phyloP scores from a whole-genome alignment of 2,113 vertebrate genomes.

The Neopipo cinnamomea region DNA sequence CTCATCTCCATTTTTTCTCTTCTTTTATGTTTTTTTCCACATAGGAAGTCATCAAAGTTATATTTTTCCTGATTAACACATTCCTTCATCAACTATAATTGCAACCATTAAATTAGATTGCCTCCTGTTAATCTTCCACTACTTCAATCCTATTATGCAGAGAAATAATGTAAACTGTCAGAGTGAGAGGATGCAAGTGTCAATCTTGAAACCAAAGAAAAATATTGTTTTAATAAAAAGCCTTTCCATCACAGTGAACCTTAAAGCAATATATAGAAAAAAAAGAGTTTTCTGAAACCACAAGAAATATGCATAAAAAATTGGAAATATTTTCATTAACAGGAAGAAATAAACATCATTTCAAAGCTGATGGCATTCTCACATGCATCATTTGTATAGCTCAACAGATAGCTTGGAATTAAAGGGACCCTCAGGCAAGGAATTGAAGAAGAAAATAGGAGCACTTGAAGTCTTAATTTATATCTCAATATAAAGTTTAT shows the following conservation, averaged over 20 bases:
- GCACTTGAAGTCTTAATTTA: slow-evolving; percentile 72
- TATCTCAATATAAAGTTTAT: slow-evolving; percentile 66
- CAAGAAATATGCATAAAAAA: slow-evolving; percentile 32
- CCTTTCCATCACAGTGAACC: slow-evolving; percentile 41
- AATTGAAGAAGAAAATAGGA: slow-evolving; percentile 60
- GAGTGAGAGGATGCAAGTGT: slow-evolving; percentile 51
- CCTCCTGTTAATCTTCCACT: slow-evolving; percentile 65
- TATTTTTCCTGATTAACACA: slow-evolving; percentile 66
- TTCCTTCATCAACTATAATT: slow-evolving; percentile 75
- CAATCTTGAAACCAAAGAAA: slow-evolving; percentile 44
- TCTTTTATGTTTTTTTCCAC: not conserved
- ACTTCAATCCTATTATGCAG: slow-evolving; percentile 50
- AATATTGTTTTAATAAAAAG: slow-evolving; percentile 67
- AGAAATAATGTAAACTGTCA: slow-evolving; percentile 65
- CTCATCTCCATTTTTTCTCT: slow-evolving; percentile 6
- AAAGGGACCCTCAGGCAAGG: slow-evolving; percentile 59
- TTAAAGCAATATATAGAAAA: slow-evolving; percentile 54
- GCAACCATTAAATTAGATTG: slow-evolving; percentile 70
- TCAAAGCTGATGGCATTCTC: slow-evolving; percentile 60
- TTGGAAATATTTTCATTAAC: slow-evolving; percentile 67
- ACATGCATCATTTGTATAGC: slow-evolving; percentile 46
- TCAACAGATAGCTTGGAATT: slow-evolving; percentile 60
- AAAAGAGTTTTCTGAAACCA: slow-evolving; percentile 49
- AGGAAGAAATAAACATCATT: slow-evolving; percentile 62
- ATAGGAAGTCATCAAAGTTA: slow-evolving; percentile 51